These are phyloP conservation scores for Rhinophrynus dorsalis DNA, from an alignment of 2,797 vertebrate species.

Conservation along the genomic window DNA sequence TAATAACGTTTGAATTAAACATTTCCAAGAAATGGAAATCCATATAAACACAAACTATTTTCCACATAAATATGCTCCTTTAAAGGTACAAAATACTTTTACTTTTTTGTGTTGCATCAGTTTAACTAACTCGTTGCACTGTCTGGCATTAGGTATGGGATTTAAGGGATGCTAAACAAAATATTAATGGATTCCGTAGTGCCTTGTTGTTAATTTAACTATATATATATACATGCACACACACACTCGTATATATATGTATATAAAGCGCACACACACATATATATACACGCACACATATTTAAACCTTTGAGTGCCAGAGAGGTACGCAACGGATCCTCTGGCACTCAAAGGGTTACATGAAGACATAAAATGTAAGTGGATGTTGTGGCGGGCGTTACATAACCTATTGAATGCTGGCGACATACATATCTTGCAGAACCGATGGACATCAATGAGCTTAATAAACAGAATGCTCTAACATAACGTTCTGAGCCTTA, in stretches of 20 bases:
- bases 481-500: too few relatives aligned
- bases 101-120: neutral
- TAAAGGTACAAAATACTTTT: too few relatives aligned
- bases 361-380: conserved; percentile 17
- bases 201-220: neutral
- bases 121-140: neutral
- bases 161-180: neutral
- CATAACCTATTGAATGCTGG: neutral
- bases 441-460: too few relatives aligned
- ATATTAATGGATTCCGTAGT: neutral
- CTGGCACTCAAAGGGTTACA: too few relatives aligned
- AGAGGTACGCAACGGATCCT: too few relatives aligned
- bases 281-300: conserved; percentile 23
- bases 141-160: neutral
- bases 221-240: neutral
- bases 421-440: too few relatives aligned
- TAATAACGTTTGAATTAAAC: too few relatives aligned
- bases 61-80: too few relatives aligned
- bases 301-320: neutral
- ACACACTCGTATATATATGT: neutral
- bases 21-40: too few relatives aligned
- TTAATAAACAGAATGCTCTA: too few relatives aligned
- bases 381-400: neutral
- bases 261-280: conserved; percentile 1
- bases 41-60: too few relatives aligned